Evolutionary conservation across 2,888 invertebrate species (phyloP).

Genomic region (Zhuqinia jingwanae): DNA sequence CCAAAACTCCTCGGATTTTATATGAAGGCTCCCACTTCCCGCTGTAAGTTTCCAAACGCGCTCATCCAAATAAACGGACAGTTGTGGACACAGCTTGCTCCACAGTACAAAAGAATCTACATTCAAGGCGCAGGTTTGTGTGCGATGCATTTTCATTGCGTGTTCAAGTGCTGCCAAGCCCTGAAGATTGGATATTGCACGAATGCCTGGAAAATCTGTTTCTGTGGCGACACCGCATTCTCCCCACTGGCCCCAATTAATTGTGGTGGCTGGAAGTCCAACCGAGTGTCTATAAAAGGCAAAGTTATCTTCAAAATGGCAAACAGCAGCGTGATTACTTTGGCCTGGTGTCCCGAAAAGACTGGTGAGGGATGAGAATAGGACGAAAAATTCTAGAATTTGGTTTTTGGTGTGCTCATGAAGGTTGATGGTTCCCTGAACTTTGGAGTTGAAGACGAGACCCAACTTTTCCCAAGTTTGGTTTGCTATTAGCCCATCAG

Average conservation of each 20-base stretch:
- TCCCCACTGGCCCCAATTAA: constrained; percentile 73
- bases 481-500: constrained; percentile 46
- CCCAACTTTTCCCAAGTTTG: constrained; percentile 45
- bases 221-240: constrained; percentile 67
- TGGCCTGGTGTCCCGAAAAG: constrained; percentile 58
- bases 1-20: constrained; percentile 62
- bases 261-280: constrained; percentile 64
- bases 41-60: constrained; percentile 43
- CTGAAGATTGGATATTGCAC: constrained; percentile 60
- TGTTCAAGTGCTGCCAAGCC: constrained; percentile 61
- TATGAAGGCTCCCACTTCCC: not conserved
- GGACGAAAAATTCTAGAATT: constrained; percentile 66
- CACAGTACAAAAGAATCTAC: constrained; percentile 54
- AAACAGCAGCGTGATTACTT: constrained; percentile 61
- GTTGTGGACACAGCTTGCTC: constrained; percentile 42
- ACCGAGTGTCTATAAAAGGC: constrained; percentile 60
- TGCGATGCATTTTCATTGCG: constrained; percentile 56
- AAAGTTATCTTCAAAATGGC: constrained; percentile 65
- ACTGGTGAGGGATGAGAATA: constrained; percentile 47
- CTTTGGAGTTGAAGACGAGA: constrained; percentile 38
- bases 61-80: constrained; percentile 64
- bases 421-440: constrained; percentile 51
- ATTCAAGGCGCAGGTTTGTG: constrained; percentile 57
- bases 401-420: constrained; percentile 47
- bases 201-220: constrained; percentile 64